Conservation (phyloP, 1,140 invertebrate genomes). For the Sarcophaga bullata region DNA sequence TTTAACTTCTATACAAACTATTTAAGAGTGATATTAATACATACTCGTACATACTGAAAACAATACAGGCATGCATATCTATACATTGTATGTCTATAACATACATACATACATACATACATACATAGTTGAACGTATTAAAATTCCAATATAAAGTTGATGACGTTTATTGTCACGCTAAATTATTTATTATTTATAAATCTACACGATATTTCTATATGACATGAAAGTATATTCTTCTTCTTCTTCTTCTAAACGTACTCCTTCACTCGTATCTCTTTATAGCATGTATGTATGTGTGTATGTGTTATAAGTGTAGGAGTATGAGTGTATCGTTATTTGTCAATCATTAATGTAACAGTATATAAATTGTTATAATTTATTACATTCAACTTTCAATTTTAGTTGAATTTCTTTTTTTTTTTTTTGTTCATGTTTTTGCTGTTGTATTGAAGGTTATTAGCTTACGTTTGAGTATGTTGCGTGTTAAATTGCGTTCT, state of each 20-base stretch:
- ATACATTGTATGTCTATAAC: no score
- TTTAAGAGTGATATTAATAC: no score
- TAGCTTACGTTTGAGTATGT: neutral
- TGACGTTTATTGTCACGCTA: slow-evolving; percentile 17
- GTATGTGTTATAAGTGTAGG: no score
- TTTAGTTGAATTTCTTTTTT: neutral
- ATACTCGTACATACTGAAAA: no score
- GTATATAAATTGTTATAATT: slow-evolving; percentile 5
- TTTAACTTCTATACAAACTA: no score
- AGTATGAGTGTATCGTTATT: neutral
- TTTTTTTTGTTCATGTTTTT: neutral
- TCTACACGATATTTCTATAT: no score
- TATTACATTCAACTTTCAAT: neutral
- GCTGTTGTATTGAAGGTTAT: neutral
- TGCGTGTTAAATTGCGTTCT: neutral
- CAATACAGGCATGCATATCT: no score
- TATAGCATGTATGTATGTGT: no score
- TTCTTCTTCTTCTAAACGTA: neutral
- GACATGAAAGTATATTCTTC: no score
- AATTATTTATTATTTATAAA: neutral
- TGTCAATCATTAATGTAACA: slow-evolving; percentile 5
- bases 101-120: no score
- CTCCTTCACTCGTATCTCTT: neutral
- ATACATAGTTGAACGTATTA: no score
- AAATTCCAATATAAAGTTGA: neutral